phyloP scores from a whole-genome alignment of 2,113 vertebrate species.

The Chloropsis cyanopogon region DNA sequence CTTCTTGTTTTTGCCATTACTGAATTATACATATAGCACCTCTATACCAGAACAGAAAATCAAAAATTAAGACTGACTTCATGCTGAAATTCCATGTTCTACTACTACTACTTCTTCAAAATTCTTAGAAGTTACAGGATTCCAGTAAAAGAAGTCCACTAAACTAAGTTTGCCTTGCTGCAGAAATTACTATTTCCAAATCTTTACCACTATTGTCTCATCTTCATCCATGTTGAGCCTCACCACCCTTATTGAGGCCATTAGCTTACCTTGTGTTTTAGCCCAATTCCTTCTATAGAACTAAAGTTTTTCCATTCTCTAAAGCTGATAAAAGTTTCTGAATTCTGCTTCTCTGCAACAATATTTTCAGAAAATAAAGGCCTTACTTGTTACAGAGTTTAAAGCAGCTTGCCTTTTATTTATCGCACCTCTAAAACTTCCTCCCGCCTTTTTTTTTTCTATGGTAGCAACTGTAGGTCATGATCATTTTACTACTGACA shows the following conservation, averaged over 20 bases:
- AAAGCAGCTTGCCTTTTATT: not conserved
- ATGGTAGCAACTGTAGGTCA: not conserved
- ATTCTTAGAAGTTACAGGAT: not conserved
- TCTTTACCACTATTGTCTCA: not conserved
- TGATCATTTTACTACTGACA: not conserved
- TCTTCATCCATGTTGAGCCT: not conserved
- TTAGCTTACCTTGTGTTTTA: not conserved
- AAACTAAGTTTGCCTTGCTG: not conserved
- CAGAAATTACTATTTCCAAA: not conserved
- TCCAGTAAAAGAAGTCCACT: not conserved
- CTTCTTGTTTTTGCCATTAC: not conserved
- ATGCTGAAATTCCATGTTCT: not conserved
- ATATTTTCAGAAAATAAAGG: not conserved
- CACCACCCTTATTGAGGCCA: not conserved
- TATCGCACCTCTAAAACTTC: not conserved
- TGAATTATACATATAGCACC: not conserved
- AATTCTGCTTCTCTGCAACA: not conserved
- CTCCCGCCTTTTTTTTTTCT: fast-evolving
- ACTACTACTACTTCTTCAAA: not conserved
- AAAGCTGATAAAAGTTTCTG: not conserved
- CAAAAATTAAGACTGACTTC: not conserved
- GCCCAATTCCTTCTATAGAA: not conserved
- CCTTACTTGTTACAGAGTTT: not conserved
- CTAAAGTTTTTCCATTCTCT: not conserved
- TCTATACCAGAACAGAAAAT: not conserved